A percentile compares a stretch with the other conserved stretches of the same genome.
phyloP scores from a whole-genome alignment of 2,113 vertebrate species.

The Turnix velox region DNA sequence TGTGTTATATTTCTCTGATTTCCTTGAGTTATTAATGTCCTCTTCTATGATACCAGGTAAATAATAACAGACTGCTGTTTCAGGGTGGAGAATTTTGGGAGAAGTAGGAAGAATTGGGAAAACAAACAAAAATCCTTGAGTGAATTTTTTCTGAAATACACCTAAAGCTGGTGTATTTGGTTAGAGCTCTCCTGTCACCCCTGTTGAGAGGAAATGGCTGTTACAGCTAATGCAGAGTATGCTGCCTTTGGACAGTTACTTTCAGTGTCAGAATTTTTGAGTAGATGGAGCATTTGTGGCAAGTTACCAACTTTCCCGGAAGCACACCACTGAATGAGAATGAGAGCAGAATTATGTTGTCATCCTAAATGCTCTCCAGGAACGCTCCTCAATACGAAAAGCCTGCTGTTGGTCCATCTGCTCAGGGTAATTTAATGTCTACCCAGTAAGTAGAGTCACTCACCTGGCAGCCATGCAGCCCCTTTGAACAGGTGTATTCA shows the following conservation, averaged over 20 bases:
- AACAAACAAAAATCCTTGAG: background rate
- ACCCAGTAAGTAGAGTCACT: background rate
- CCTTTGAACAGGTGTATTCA: background rate
- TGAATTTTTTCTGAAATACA: background rate
- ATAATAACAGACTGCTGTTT: background rate
- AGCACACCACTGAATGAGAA: background rate
- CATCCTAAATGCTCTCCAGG: background rate
- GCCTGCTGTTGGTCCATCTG: background rate
- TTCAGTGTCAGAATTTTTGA: background rate
- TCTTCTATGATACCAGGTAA: background rate
- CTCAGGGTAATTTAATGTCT: background rate
- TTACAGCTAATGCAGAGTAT: background rate
- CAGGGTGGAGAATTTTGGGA: background rate
- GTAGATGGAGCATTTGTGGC: background rate
- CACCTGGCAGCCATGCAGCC: accelerated
- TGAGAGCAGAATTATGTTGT: background rate
- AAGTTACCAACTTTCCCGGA: background rate
- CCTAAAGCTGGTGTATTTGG: background rate
- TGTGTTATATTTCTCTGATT: background rate
- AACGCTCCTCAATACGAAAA: background rate
- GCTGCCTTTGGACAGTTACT: background rate
- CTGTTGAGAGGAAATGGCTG: background rate
- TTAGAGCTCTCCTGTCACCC: background rate
- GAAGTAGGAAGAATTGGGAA: background rate
- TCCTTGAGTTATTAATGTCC: background rate